phyloP scores from a whole-genome alignment of 2,888 invertebrate species.

The Lobophora halterata region DNA sequence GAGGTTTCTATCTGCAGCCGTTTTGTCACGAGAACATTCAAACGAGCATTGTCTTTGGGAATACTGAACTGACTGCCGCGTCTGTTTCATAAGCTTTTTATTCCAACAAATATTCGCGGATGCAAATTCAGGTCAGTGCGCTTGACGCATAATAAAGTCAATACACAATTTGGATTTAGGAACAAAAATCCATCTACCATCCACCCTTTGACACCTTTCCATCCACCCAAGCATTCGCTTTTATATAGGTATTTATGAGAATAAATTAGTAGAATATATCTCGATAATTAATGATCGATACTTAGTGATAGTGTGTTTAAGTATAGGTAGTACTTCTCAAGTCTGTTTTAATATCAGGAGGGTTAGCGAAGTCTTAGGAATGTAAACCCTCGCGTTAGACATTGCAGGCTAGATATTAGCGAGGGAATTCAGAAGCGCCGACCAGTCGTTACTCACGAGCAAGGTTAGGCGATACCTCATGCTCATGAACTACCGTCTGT shows the following conservation, averaged over 20 bases:
- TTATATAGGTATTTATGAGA: too few species aligned
- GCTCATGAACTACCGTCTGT: constrained; percentile 19
- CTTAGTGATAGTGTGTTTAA: too few species aligned
- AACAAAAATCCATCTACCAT: too few species aligned
- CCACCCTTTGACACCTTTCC: too few species aligned
- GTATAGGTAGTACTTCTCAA: too few species aligned
- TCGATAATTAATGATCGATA: too few species aligned
- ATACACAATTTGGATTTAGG: constrained; percentile 14
- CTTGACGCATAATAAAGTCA: constrained; percentile 13
- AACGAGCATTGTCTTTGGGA: constrained; percentile 54
- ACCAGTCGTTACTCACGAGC: constrained; percentile 23
- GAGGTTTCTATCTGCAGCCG: constrained; percentile 57
- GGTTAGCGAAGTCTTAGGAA: constrained; percentile 16
- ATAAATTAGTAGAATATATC: too few species aligned
- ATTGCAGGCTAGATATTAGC: constrained; percentile 23
- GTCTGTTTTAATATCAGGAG: constrained; percentile 7
- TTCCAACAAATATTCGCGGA: constrained; percentile 21
- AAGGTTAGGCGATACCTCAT: constrained; percentile 21
- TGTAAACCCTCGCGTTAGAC: constrained; percentile 17
- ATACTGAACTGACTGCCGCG: constrained; percentile 25
- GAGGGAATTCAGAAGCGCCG: constrained; percentile 17
- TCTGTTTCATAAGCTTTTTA: constrained; percentile 28
- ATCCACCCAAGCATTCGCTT: too few species aligned
- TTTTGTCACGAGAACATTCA: constrained; percentile 56
- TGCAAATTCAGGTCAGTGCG: constrained; percentile 20